A percentile compares a stretch with the other conserved stretches of the same genome.
Evolutionary conservation across 1,140 invertebrate genomes (phyloP).

Genomic region (Aphidius gifuensis): DNA sequence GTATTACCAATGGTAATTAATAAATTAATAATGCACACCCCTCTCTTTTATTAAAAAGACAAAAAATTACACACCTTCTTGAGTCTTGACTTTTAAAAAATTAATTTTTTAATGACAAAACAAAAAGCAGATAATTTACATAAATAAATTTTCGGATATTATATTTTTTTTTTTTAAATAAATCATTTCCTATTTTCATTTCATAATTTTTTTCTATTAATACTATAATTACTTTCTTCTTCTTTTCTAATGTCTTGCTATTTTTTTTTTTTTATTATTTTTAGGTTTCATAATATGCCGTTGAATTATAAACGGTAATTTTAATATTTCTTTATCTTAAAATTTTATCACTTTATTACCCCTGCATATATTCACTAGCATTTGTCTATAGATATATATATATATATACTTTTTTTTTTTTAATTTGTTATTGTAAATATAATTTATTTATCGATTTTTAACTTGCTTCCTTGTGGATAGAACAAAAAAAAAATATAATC

Average conservation of each 20-base stretch:
- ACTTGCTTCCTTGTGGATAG: too few relatives aligned
- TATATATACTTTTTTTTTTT: neutral
- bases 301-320: slow-evolving; percentile 55
- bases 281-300: slow-evolving; percentile 55
- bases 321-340: slow-evolving; percentile 32
- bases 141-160: too few relatives aligned
- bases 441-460: neutral
- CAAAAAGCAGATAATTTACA: too few relatives aligned
- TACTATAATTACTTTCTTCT: slow-evolving; percentile 22
- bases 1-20: neutral
- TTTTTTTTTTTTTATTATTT: slow-evolving; percentile 50
- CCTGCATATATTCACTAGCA: slow-evolving; percentile 8
- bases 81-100: too few relatives aligned
- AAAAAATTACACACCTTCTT: slow-evolving; percentile 7
- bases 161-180: too few relatives aligned
- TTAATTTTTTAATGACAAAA: too few relatives aligned
- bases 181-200: neutral
- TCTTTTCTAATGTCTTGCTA: slow-evolving; percentile 42
- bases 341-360: slow-evolving; percentile 14
- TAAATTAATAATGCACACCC: slow-evolving; percentile 20
- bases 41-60: slow-evolving; percentile 6
- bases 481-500: too few relatives aligned
- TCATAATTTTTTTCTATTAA: neutral
- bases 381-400: neutral
- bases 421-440: neutral